Evolutionary conservation across 2,797 vertebrate species (phyloP).

Genomic region (Xyrichtys novacula): DNA sequence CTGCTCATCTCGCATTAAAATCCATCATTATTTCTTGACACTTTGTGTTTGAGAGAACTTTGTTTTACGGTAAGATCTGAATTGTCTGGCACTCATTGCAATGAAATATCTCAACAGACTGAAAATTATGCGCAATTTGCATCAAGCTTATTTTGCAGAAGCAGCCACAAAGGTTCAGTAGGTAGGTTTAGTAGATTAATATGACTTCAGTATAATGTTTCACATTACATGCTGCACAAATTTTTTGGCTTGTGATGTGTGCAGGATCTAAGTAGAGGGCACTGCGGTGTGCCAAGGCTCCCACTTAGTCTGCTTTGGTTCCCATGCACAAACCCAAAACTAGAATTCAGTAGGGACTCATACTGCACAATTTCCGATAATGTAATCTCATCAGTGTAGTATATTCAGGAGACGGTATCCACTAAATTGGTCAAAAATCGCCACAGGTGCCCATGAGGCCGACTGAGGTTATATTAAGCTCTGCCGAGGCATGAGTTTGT

Average conservation of each 20-base stretch:
- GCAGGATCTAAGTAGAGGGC: constrained; percentile 6
- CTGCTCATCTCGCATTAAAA: constrained; percentile 25
- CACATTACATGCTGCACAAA: background rate
- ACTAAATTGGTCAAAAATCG: constrained; percentile 37
- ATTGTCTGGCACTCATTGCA: background rate
- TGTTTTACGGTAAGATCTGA: constrained; percentile 10
- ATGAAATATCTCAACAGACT: background rate
- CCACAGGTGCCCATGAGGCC: constrained; percentile 40
- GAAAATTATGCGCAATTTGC: background rate
- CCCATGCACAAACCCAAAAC: constrained; percentile 17
- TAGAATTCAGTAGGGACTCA: constrained; percentile 31
- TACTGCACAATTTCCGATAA: constrained; percentile 47
- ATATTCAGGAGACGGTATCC: constrained; percentile 8
- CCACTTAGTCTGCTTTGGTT: background rate
- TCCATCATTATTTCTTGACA: constrained; percentile 5
- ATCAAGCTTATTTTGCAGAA: background rate
- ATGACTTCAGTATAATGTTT: constrained; percentile 6
- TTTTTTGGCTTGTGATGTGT: background rate
- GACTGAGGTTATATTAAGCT: constrained; percentile 4
- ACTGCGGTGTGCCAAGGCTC: constrained; percentile 5
- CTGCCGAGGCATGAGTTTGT: constrained; percentile 10
- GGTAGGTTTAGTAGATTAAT: background rate
- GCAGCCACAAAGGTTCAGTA: background rate
- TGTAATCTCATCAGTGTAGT: constrained; percentile 19
- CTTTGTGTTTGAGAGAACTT: background rate